Evolutionary conservation across 2,797 vertebrate species (phyloP), one percentile per base, ranked within the genome.

Genomic region (Alexandromys oeconomus): DNA sequence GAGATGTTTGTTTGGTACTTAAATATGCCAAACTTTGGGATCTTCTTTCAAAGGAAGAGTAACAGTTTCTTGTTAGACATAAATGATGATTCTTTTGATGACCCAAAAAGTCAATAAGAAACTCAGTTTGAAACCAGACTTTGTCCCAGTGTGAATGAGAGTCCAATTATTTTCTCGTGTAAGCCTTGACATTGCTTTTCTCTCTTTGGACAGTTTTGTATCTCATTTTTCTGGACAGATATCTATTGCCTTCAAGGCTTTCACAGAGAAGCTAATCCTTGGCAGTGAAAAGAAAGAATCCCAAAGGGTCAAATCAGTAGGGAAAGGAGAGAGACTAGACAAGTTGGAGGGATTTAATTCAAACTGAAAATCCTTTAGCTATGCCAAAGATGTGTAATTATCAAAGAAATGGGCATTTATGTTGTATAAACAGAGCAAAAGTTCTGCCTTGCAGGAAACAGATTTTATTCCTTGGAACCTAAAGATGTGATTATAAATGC

Each of bases 191-290:
- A 90, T 90, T 89, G 40, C 65, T 74, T 94, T 40, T 96, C 48
- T 92, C 91, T 87, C 94, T 94, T 92, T 87, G 43, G 91, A 90
- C 87, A 96, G 61, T 94, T 97, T 95, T 82, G 73, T 93, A 71
- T 93, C 81, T 96, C 94, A 78, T 96, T 97, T 98, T 97, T 71
- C 86, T 80, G 67, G 89, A 93, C 86, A 96, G 87, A 87, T 92
- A 78, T 96, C 92, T 96, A 71, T 78, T 93, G 67, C 88, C 81
- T 94, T 96, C 78, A 96, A 96, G 92, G 65, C 57, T 92, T 93
- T 97, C 93, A 96, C 88, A 94, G 93, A 94, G 81, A 97, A 95
- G 94, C 92, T 93, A 96, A 96, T 97, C 87, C 51, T 80, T 84
- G 69, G 78, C 94, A 89, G 69, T 92, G 67, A 93, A 96, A 96